These are phyloP conservation scores for Dendrocincla tyrannina DNA, from an alignment of 2,797 vertebrate species.

Conservation along the genomic window DNA sequence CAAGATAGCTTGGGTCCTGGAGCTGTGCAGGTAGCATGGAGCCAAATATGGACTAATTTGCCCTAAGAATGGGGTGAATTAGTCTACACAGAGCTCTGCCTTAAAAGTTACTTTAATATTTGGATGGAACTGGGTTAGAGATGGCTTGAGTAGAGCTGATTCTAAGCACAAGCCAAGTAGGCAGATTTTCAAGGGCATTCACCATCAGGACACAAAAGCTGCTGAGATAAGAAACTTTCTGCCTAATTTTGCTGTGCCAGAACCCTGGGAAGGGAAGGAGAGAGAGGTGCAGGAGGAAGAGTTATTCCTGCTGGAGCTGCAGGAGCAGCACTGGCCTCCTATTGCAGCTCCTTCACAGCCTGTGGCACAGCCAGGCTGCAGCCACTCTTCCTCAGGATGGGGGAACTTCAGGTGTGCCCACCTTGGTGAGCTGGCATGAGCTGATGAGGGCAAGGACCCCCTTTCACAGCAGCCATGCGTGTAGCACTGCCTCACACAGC, in stretches of 20 bases:
- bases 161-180: constrained; percentile 33
- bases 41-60: not conserved
- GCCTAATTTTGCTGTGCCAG: constrained; percentile 25
- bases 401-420: not conserved
- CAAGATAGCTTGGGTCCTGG: not conserved
- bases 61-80: not conserved
- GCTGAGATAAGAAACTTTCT: constrained; percentile 43
- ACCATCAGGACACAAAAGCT: constrained; percentile 27
- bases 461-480: not conserved
- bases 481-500: not conserved
- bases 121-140: constrained; percentile 6
- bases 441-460: not conserved
- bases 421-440: not conserved
- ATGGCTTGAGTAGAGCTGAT: constrained; percentile 17
- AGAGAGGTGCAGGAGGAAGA: not conserved
- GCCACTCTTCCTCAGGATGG: accelerated
- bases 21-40: not conserved
- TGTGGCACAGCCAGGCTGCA: not conserved
- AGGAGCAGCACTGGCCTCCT: not conserved
- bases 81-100: not conserved
- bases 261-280: not conserved
- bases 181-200: constrained; percentile 55
- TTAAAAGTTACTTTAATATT: not conserved
- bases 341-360: not conserved
- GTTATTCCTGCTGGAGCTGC: not conserved